Conservation (phyloP, 2,113 vertebrate genomes). For the Hipposideros armiger region DNA sequence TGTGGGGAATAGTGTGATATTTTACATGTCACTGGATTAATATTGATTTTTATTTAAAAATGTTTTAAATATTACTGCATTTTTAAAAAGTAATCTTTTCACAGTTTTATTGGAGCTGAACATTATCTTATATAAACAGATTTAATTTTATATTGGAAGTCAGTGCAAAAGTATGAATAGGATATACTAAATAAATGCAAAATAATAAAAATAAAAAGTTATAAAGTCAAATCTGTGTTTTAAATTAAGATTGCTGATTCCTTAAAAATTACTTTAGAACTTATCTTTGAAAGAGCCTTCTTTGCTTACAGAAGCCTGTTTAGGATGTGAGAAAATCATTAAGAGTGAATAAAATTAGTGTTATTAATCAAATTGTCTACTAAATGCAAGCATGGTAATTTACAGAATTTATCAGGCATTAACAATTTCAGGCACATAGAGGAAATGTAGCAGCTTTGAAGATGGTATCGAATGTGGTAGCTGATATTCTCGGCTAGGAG, state of each 20-base stretch:
- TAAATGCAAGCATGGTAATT: not conserved
- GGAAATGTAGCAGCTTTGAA: not conserved
- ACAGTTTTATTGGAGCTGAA: not conserved
- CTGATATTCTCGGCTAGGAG: not conserved
- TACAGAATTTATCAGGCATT: not conserved
- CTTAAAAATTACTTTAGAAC: slow-evolving; percentile 4
- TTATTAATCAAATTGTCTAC: not conserved
- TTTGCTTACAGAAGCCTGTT: not conserved
- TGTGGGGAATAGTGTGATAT: slow-evolving; percentile 21
- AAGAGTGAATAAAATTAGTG: not conserved
- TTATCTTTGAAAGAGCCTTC: not conserved
- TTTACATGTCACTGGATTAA: slow-evolving; percentile 45
- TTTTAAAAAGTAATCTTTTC: slow-evolving; percentile 45
- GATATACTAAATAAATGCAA: slow-evolving; percentile 1
- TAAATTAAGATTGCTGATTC: slow-evolving; percentile 23
- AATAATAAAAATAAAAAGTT: not conserved
- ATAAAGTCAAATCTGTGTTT: slow-evolving; percentile 4
- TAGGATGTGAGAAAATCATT: not conserved
- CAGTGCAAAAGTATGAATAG: not conserved
- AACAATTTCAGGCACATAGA: not conserved
- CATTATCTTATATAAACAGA: slow-evolving; percentile 32
- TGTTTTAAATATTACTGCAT: slow-evolving; percentile 26
- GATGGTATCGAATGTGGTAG: not conserved
- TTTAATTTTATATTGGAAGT: slow-evolving; percentile 42
- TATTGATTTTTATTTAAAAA: slow-evolving; percentile 60